Conservation (phyloP, 2,113 vertebrate genomes). For the Dipodomys spectabilis region DNA sequence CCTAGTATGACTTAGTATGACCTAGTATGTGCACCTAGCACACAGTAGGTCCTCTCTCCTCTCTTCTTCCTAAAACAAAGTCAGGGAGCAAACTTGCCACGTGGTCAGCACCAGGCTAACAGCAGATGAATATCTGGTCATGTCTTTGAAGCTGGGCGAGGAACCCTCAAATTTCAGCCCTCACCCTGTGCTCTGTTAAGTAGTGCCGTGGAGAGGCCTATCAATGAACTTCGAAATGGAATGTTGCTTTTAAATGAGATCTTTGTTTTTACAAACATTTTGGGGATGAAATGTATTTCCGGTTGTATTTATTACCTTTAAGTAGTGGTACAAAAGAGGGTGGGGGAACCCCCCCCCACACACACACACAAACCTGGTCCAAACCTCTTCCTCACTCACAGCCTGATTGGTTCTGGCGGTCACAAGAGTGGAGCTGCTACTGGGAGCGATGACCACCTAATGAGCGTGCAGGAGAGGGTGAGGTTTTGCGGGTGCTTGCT, state of each 20-base stretch:
- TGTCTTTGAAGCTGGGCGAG: not conserved
- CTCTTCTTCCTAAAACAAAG: not conserved
- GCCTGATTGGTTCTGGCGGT: not conserved
- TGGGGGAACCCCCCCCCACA: not conserved
- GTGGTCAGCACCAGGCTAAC: not conserved
- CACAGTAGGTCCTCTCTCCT: not conserved
- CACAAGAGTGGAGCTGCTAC: not conserved
- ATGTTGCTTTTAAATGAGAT: not conserved
- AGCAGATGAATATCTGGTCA: not conserved
- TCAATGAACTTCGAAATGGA: not conserved
- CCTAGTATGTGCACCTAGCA: fast-evolving
- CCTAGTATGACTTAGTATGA: not conserved
- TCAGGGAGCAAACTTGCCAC: not conserved
- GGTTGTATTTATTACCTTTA: too few species aligned
- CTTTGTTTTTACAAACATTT: not conserved
- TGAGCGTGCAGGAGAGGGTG: not conserved
- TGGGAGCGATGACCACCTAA: not conserved
- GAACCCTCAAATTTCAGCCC: not conserved
- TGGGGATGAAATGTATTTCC: too few species aligned
- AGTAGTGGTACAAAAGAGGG: too few species aligned
- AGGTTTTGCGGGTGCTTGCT: not conserved
- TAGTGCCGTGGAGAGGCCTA: not conserved
- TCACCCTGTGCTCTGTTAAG: not conserved
- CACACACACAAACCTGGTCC: not conserved
- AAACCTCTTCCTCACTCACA: not conserved